These are phyloP conservation scores for Clytia hemisphaerica DNA, from an alignment of 30 jellyfish, hydroid and myxozoan species.

Conservation along the genomic window DNA sequence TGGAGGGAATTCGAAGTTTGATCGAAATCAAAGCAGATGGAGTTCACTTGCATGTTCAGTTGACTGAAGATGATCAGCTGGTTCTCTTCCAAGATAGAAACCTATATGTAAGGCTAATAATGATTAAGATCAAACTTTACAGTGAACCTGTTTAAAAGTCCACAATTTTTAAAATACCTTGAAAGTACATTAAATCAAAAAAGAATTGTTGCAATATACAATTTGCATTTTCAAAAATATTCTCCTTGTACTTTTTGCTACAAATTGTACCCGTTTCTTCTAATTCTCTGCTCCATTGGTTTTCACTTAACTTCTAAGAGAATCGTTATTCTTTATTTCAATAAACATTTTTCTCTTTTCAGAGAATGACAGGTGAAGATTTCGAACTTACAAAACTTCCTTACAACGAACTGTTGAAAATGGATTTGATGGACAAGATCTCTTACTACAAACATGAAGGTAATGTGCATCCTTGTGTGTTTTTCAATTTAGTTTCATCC, in stretches of 20 bases:
- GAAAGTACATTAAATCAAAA: not conserved
- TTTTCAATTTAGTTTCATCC: too few relatives aligned
- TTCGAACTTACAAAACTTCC: constrained; percentile 28
- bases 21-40: constrained; percentile 57
- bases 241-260: too few relatives aligned
- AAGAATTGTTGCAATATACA: not conserved
- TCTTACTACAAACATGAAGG: constrained; percentile 9
- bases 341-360: constrained; percentile 8
- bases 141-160: not conserved
- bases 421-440: constrained; percentile 15
- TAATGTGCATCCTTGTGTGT: not conserved
- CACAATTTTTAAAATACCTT: not conserved
- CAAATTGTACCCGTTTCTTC: too few relatives aligned
- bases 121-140: not conserved
- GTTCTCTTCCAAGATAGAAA: constrained; percentile 76
- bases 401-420: constrained; percentile 34
- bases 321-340: too few relatives aligned
- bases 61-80: constrained; percentile 56
- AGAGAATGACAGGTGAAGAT: constrained; percentile 73
- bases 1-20: constrained; percentile 72
- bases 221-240: not conserved
- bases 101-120: constrained; percentile 36
- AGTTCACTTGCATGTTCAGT: constrained; percentile 83
- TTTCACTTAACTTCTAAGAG: too few relatives aligned
- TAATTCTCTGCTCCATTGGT: too few relatives aligned